Evolutionary conservation across 2,888 invertebrate genomes (phyloP).

Genomic region (Rhagonycha fulva): DNA sequence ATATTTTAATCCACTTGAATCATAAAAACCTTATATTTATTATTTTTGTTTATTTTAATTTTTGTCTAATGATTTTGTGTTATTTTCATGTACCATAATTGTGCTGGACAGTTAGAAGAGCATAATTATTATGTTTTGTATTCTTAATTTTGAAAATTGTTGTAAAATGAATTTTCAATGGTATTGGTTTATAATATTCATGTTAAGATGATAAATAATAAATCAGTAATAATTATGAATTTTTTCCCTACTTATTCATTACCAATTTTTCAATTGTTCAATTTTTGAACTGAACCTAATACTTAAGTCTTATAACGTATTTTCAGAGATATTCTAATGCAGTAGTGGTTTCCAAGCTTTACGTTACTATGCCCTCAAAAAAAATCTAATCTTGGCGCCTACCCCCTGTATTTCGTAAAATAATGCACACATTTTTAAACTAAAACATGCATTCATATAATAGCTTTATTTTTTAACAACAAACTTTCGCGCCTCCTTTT

Average conservation of each 20-base stretch:
- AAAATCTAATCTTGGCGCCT: too few relatives aligned
- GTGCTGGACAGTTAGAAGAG: neutral
- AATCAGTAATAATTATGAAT: neutral
- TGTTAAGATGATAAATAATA: neutral
- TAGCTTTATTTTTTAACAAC: too few relatives aligned
- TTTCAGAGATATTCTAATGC: too few relatives aligned
- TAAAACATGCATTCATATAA: too few relatives aligned
- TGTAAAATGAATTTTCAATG: neutral
- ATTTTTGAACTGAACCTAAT: too few relatives aligned
- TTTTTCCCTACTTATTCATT: neutral
- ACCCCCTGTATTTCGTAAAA: too few relatives aligned
- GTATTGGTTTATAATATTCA: neutral
- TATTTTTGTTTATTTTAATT: neutral
- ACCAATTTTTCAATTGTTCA: too few relatives aligned
- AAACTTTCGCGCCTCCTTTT: too few relatives aligned
- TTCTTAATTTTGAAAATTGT: neutral
- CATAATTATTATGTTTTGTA: neutral
- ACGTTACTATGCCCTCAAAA: too few relatives aligned
- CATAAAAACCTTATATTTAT: neutral
- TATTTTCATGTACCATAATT: neutral
- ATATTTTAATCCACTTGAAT: neutral
- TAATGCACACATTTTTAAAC: too few relatives aligned
- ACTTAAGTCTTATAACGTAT: too few relatives aligned
- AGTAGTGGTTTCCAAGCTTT: too few relatives aligned
- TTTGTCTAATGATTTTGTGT: neutral